A percentile compares a stretch with the other conserved stretches of the same genome.
Evolutionary conservation across 2,888 invertebrate species (phyloP).

Genomic region (Idaea straminata): DNA sequence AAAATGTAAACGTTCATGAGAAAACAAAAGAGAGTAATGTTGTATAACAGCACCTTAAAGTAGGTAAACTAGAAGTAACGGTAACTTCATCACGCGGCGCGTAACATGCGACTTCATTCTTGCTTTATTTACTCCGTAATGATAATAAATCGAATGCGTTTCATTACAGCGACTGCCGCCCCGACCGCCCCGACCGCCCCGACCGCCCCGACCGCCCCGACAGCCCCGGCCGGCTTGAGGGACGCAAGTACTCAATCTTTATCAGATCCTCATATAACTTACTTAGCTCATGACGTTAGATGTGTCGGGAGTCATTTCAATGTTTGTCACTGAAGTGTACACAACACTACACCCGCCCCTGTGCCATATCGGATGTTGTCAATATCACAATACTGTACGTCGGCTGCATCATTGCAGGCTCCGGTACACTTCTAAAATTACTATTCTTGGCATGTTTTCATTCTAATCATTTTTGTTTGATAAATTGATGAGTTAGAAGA

Average conservation of each 20-base stretch:
- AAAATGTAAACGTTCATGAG: not conserved
- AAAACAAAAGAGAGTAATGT: not conserved
- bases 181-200: too few species aligned
- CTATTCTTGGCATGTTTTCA: too few species aligned
- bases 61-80: conserved; percentile 27
- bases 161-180: not conserved
- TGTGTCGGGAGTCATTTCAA: not conserved
- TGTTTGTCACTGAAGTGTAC: not conserved
- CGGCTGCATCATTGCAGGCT: too few species aligned
- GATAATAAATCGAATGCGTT: not conserved
- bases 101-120: not conserved
- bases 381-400: too few species aligned
- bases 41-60: not conserved
- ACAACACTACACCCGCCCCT: not conserved
- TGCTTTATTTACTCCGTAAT: not conserved
- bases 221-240: not conserved
- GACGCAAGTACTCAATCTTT: not conserved
- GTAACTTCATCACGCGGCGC: conserved; percentile 30
- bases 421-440: too few species aligned
- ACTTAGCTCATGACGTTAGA: not conserved
- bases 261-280: not conserved
- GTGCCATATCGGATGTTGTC: not conserved
- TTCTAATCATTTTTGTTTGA: too few species aligned
- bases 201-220: too few species aligned
- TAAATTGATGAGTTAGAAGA: too few species aligned